These are phyloP conservation scores for Aphelenchoides besseyi DNA, from an alignment of 1,140 invertebrate species.

Conservation along the genomic window DNA sequence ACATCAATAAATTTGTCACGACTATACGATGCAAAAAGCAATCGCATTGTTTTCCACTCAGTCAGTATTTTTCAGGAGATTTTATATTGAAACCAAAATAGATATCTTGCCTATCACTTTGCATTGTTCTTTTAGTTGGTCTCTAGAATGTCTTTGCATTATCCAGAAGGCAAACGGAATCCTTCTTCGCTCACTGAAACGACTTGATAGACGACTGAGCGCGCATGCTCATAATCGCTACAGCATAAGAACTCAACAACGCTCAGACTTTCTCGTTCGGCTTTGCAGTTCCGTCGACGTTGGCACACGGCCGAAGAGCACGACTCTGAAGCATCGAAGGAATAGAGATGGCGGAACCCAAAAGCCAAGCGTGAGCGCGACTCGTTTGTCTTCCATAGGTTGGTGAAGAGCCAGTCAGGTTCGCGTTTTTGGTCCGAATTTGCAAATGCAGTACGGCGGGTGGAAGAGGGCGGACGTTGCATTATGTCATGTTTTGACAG, in stretches of 20 bases:
- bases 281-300: not conserved
- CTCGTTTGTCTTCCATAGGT: slow-evolving; percentile 1
- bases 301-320: not conserved
- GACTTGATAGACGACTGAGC: no score
- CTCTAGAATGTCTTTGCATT: no score
- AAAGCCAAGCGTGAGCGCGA: slow-evolving; percentile 4
- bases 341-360: not conserved
- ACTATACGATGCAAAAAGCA: no score
- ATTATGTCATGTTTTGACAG: slow-evolving; percentile 1
- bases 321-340: not conserved
- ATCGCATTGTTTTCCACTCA: no score
- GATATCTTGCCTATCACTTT: no score
- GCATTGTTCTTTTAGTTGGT: no score
- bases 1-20: no score
- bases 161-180: no score
- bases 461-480: not conserved
- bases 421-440: not conserved
- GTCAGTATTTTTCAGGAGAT: no score
- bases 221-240: not conserved
- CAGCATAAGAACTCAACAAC: not conserved
- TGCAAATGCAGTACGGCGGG: not conserved
- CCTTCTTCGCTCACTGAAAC: no score
- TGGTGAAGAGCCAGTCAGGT: slow-evolving; percentile 5
- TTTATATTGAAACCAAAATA: no score
- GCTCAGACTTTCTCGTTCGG: not conserved